A percentile compares a stretch with the other conserved stretches of the same genome.
phyloP scores from a whole-genome alignment of 2,888 invertebrate species.

The Diaprepes abbreviatus region DNA sequence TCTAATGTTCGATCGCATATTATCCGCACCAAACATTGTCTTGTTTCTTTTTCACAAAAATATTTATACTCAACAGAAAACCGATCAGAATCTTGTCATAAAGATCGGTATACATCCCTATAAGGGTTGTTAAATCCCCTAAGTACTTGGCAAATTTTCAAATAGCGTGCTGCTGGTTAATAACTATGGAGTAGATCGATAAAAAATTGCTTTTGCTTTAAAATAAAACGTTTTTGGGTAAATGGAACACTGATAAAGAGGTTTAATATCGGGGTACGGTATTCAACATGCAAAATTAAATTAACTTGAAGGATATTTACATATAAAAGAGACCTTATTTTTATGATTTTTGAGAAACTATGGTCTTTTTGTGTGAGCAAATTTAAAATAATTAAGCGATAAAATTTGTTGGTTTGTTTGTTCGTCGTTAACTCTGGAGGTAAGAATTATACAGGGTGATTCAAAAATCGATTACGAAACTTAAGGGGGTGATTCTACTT shows the following conservation, averaged over 20 bases:
- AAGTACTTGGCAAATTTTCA: slow-evolving; percentile 47
- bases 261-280: not conserved
- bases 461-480: too few relatives aligned
- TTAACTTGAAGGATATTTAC: not conserved
- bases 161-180: slow-evolving; percentile 39
- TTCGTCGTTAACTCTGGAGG: too few relatives aligned
- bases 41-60: not conserved
- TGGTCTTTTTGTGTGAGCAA: too few relatives aligned
- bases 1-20: too few relatives aligned
- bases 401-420: too few relatives aligned
- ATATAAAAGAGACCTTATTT: not conserved
- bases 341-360: too few relatives aligned
- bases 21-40: too few relatives aligned
- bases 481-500: too few relatives aligned
- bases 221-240: slow-evolving; percentile 30
- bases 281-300: slow-evolving; percentile 16
- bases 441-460: too few relatives aligned
- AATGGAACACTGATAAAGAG: slow-evolving; percentile 19
- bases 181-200: slow-evolving; percentile 36
- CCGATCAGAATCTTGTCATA: slow-evolving; percentile 20
- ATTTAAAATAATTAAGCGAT: too few relatives aligned
- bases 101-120: slow-evolving; percentile 33
- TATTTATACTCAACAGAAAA: slow-evolving; percentile 23
- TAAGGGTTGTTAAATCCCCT: slow-evolving; percentile 35
- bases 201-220: slow-evolving; percentile 41